Evolutionary conservation across 2,888 invertebrate species (phyloP).

Genomic region (Drosophila siamana): DNA sequence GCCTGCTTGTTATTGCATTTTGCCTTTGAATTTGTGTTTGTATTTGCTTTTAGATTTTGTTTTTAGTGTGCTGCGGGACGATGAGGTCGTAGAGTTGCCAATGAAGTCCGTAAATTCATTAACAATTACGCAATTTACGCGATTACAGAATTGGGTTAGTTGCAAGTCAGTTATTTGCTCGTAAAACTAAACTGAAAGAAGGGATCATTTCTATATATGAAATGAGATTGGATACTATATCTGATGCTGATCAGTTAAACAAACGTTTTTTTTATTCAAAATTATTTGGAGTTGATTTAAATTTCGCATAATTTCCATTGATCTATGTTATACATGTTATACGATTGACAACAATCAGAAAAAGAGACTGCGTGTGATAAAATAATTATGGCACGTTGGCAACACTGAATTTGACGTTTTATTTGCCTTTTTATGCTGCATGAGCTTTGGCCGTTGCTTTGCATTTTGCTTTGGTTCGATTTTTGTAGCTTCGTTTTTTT

Average conservation of each 20-base stretch:
- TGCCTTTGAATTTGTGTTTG: slow-evolving; percentile 51
- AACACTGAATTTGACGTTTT: slow-evolving; percentile 70
- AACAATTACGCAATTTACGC: slow-evolving; percentile 38
- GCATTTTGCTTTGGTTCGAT: slow-evolving; percentile 50
- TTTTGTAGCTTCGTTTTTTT: slow-evolving; percentile 39
- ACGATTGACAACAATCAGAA: slow-evolving; percentile 1
- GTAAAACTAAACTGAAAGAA: neutral
- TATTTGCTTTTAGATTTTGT: slow-evolving; percentile 65
- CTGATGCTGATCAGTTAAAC: neutral
- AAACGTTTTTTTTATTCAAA: neutral
- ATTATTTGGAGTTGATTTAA: neutral
- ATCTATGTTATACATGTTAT: slow-evolving; percentile 13
- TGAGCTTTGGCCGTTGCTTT: slow-evolving; percentile 34
- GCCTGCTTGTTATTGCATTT: slow-evolving; percentile 34
- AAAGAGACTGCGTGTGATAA: no score
- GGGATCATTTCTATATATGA: neutral
- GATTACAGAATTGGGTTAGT: slow-evolving; percentile 50
- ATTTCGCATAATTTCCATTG: no score
- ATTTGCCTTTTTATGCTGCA: slow-evolving; percentile 27
- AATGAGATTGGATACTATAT: no score
- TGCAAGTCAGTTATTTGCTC: neutral
- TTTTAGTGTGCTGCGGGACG: slow-evolving; percentile 50
- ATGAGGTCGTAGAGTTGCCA: slow-evolving; percentile 70
- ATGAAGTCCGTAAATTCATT: slow-evolving; percentile 64
- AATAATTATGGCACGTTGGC: slow-evolving; percentile 72